Percentiles rank a stretch among this genome's conserved stretches.
phyloP scores from a whole-genome alignment of 2,888 invertebrate species.

The Cheilosia impressa region DNA sequence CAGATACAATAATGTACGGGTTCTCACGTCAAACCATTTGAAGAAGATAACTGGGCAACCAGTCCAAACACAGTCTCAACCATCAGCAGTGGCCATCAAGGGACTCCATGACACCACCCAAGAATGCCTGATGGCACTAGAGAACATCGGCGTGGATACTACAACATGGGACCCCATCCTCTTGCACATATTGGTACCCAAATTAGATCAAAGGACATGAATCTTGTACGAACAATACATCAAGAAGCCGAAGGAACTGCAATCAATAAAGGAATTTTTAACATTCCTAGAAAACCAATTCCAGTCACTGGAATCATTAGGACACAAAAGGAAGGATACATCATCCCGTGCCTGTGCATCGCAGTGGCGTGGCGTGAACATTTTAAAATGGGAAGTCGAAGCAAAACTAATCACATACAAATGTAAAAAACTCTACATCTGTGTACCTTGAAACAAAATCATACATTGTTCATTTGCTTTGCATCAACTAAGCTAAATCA shows the following conservation, averaged over 20 bases:
- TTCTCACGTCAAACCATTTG: conserved; percentile 41
- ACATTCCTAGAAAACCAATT: conserved; percentile 28
- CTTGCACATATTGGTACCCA: background rate
- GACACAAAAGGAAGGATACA: conserved; percentile 1
- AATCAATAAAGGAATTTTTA: background rate
- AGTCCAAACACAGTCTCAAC: conserved; percentile 5
- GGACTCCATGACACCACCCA: no score
- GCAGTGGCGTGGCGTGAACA: no score
- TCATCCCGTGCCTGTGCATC: background rate
- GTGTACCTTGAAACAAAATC: no score
- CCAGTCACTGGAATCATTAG: conserved; percentile 21
- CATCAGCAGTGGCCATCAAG: conserved; percentile 38
- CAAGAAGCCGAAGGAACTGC: no score
- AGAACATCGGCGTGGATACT: no score
- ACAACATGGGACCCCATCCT: background rate
- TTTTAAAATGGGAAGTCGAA: no score
- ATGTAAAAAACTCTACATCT: no score
- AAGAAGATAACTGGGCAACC: conserved; percentile 44
- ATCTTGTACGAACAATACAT: conserved; percentile 17
- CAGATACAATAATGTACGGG: conserved; percentile 41
- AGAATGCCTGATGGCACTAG: no score
- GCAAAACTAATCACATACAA: no score
- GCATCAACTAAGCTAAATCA: no score
- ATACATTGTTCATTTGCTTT: no score
- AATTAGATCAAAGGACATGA: conserved; percentile 9